phyloP scores from a whole-genome alignment of 2,888 invertebrate genomes.

The Melieria omissa region DNA sequence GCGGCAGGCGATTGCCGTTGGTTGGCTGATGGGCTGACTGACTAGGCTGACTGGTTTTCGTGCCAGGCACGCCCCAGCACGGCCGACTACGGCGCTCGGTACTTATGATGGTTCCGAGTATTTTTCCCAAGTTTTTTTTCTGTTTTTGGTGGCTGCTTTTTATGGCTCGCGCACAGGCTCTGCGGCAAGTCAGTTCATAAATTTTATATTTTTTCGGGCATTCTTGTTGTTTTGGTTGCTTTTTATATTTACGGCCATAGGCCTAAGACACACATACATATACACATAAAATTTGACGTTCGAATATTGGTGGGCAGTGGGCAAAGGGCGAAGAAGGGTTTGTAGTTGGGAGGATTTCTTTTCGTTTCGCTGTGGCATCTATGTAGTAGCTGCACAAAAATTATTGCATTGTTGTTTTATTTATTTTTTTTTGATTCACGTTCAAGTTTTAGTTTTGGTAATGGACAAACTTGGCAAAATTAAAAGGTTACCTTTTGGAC shows the following conservation, averaged over 20 bases:
- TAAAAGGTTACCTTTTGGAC: slow-evolving; percentile 25
- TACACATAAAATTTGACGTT: neutral
- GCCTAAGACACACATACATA: neutral
- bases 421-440: slow-evolving; percentile 3
- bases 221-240: slow-evolving; percentile 7
- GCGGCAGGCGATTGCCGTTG: neutral
- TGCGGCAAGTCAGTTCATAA: slow-evolving; percentile 53
- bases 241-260: slow-evolving; percentile 13
- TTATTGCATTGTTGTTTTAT: slow-evolving; percentile 30
- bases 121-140: too few species aligned
- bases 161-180: slow-evolving; percentile 31
- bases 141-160: slow-evolving; percentile 28
- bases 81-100: slow-evolving; percentile 38
- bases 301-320: neutral
- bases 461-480: slow-evolving; percentile 31
- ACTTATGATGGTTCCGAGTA: slow-evolving; percentile 25
- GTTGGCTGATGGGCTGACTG: slow-evolving; percentile 18
- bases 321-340: neutral
- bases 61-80: slow-evolving; percentile 54
- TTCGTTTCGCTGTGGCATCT: slow-evolving; percentile 15
- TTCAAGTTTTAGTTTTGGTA: slow-evolving; percentile 12
- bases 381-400: slow-evolving; percentile 17
- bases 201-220: slow-evolving; percentile 44
- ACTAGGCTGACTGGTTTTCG: slow-evolving; percentile 44
- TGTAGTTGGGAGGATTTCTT: neutral